Conservation (phyloP, 2,113 vertebrate genomes). For the Uria aalge region DNA sequence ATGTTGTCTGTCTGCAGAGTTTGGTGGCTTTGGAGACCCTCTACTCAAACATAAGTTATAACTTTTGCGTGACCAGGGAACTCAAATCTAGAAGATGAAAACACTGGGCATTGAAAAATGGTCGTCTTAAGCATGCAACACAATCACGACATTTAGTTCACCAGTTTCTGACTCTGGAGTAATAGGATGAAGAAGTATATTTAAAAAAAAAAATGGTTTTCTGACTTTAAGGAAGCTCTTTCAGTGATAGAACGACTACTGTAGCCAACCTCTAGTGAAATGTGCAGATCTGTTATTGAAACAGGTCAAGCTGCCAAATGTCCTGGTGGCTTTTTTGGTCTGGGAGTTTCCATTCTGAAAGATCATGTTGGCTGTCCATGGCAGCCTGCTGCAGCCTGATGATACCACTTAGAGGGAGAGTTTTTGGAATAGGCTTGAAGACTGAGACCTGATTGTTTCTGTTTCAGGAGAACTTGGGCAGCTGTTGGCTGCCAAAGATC, state of each 20-base stretch:
- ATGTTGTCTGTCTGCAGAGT: neutral
- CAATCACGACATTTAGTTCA: neutral
- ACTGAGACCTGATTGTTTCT: conserved; percentile 39
- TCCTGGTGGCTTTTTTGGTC: conserved; percentile 26
- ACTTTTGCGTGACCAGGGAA: neutral
- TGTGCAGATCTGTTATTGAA: neutral
- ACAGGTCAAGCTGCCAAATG: conserved; percentile 38
- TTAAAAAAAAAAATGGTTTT: neutral
- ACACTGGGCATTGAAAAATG: neutral
- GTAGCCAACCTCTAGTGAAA: neutral
- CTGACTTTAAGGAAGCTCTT: neutral
- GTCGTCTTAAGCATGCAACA: neutral
- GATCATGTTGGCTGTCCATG: neutral
- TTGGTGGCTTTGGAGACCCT: conserved; percentile 15
- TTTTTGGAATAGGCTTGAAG: conserved; percentile 31
- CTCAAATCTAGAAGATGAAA: neutral
- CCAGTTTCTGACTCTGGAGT: neutral
- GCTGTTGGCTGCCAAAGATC: conserved; percentile 44
- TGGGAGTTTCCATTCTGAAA: conserved; percentile 56
- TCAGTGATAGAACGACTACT: neutral
- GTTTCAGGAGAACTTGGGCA: conserved; percentile 54
- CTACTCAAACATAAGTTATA: neutral
- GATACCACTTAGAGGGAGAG: conserved; percentile 48
- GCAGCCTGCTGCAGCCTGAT: conserved; percentile 8
- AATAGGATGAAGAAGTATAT: neutral